Base-by-base conservation (phyloP, 2,797 vertebrate genomes). In the Masticophis lateralis region DNA sequence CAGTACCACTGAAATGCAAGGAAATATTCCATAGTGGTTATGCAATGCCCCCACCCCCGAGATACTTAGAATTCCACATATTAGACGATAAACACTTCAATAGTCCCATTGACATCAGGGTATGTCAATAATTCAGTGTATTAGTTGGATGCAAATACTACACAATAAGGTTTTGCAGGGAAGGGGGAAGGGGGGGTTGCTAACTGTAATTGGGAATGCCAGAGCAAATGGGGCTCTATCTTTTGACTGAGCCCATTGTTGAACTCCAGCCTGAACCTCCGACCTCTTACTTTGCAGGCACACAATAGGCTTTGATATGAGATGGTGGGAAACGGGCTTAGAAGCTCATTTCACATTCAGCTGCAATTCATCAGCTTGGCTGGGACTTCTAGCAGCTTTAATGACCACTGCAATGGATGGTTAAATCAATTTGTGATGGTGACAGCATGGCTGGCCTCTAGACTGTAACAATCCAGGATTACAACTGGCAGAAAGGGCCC, bases 361-460 rank as follows among this genome's bases (percentile, higher is more conserved):
- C 95, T 97, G 97, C 97, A 97, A 98, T 98, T 97, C 97, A 98
- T 98, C 98, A 98, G 98, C 98, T 98, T 97, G 98, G 98, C 98
- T 97, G 97, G 95, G 98, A 98, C 97, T 97, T 96, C 97, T 97
- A 97, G 97, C 97, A 97, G 97, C 97, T 98, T 98, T 98, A 98
- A 99, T 98, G 98, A 98, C 98, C 96, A 96, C 97, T 97, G 98
- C 98, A 98, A 98, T 98, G 98, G 98, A 99, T 98, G 98, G 98
- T 98, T 98, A 98, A 99, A 99, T 98, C 98, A 98, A 98, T 99
- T 99, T 97, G 98, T 98, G 98, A 98, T 96, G 98, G 98, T 98
- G 98, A 99, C 98, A 98, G 98, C 98, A 97, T 98, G 98, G 98
- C 98, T 98, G 97, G 98, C 98, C 97, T 98, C 97, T 98, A 97